Conservation (phyloP, 2,113 vertebrate species). For the Pontoporia blainvillei region DNA sequence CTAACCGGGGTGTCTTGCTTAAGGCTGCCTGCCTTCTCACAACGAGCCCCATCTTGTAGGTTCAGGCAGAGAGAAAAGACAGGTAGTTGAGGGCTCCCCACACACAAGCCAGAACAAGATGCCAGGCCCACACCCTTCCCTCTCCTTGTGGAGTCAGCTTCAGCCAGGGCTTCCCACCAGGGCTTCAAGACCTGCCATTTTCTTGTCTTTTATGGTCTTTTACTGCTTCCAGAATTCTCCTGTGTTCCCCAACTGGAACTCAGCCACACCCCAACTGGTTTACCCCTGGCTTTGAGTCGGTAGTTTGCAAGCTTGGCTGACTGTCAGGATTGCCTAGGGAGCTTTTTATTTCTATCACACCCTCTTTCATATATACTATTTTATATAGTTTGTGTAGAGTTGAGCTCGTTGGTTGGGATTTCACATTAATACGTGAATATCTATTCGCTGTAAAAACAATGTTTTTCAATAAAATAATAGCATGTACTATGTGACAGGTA, state of each 20-base stretch:
- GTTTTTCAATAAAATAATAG: not conserved
- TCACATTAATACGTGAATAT: not conserved
- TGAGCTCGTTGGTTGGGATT: not conserved
- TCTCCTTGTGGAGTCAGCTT: conserved; percentile 3
- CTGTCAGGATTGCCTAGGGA: not conserved
- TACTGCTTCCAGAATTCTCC: conserved; percentile 32
- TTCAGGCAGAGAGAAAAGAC: conserved; percentile 28
- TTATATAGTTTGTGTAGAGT: not conserved
- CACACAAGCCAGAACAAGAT: conserved; percentile 58
- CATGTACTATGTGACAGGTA: not conserved
- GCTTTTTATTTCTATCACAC: conserved; percentile 18
- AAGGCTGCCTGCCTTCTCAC: not conserved
- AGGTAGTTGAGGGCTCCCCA: conserved; percentile 17
- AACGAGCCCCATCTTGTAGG: conserved; percentile 54
- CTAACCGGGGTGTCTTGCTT: not conserved
- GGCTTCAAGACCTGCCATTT: not conserved
- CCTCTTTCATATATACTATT: not conserved
- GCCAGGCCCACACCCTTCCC: conserved; percentile 31
- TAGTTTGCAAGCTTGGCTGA: conserved; percentile 8
- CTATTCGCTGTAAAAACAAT: not conserved
- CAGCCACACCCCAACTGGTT: not conserved
- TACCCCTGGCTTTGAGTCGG: not conserved
- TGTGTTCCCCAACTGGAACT: not conserved
- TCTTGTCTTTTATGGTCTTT: conserved; percentile 39
- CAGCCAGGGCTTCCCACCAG: conserved; percentile 1